A percentile compares a stretch with the other conserved stretches of the same genome.
phyloP scores from a whole-genome alignment of 53 echinoderm and acorn worm species.

The Echinometra lucunter region DNA sequence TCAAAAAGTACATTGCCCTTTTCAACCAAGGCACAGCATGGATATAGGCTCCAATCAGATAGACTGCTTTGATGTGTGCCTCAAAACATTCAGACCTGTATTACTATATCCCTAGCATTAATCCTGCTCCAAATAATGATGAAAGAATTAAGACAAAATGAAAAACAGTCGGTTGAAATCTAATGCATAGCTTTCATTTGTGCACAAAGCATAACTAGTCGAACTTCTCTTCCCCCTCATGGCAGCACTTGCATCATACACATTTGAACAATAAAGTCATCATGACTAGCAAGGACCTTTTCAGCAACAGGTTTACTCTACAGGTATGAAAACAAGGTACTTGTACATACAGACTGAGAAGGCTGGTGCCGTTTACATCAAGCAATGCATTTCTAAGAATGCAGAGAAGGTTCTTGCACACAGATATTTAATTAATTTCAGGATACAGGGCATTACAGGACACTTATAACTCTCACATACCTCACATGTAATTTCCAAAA shows the following conservation, averaged over 20 bases:
- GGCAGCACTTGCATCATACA: not conserved
- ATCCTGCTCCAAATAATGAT: conserved; percentile 34
- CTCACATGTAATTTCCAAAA: too few relatives aligned
- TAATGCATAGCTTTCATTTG: not conserved
- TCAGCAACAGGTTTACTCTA: conserved; percentile 4
- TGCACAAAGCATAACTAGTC: not conserved
- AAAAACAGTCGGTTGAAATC: not conserved
- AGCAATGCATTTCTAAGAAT: too few relatives aligned
- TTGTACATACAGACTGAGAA: not conserved
- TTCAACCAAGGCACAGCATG: conserved; percentile 1
- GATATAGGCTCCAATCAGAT: conserved; percentile 34
- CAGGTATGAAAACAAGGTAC: not conserved
- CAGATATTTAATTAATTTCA: too few relatives aligned
- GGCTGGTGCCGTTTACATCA: not conserved
- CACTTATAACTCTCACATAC: too few relatives aligned
- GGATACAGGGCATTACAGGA: too few relatives aligned
- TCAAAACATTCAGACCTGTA: conserved; percentile 48
- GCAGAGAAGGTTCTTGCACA: too few relatives aligned
- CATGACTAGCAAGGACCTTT: not conserved
- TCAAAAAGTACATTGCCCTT: conserved; percentile 44
- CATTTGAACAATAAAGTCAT: not conserved
- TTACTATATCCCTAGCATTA: not conserved
- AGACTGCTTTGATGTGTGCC: conserved; percentile 56
- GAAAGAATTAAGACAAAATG: conserved; percentile 28
- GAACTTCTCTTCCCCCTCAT: not conserved